Conservation (phyloP, 2,888 invertebrate species). For the Acrobasis consociella region DNA sequence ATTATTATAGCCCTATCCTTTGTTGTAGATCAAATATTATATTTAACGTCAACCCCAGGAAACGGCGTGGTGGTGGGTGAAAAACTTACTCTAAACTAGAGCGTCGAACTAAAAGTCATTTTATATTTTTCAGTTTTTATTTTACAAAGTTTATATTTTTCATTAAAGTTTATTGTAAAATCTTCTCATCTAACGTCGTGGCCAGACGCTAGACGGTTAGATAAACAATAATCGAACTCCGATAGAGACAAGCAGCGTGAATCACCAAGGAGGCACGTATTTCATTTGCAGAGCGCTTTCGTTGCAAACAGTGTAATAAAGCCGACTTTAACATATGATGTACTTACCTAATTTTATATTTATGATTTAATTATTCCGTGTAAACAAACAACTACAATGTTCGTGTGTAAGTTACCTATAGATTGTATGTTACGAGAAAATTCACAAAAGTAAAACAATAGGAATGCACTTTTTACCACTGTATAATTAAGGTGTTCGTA, state of each 20-base stretch:
- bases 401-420: neutral
- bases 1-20: too few species aligned
- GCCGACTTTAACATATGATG: neutral
- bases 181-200: neutral
- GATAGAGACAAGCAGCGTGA: constrained; percentile 23
- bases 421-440: too few species aligned
- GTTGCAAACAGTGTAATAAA: constrained; percentile 30
- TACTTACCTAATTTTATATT: neutral
- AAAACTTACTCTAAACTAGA: too few species aligned
- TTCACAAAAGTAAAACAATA: too few species aligned
- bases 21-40: neutral
- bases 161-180: neutral
- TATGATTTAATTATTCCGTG: neutral
- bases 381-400: neutral
- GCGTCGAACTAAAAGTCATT: too few species aligned
- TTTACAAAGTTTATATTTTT: neutral
- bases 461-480: too few species aligned
- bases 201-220: neutral
- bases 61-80: too few species aligned
- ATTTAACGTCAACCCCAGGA: too few species aligned
- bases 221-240: constrained; percentile 14
- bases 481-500: too few species aligned
- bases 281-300: constrained; percentile 56
- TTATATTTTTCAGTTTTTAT: too few species aligned
- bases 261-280: constrained; percentile 54